These are phyloP conservation scores for Abrostola tripartita DNA, from an alignment of 2,888 invertebrate genomes.

Conservation along the genomic window DNA sequence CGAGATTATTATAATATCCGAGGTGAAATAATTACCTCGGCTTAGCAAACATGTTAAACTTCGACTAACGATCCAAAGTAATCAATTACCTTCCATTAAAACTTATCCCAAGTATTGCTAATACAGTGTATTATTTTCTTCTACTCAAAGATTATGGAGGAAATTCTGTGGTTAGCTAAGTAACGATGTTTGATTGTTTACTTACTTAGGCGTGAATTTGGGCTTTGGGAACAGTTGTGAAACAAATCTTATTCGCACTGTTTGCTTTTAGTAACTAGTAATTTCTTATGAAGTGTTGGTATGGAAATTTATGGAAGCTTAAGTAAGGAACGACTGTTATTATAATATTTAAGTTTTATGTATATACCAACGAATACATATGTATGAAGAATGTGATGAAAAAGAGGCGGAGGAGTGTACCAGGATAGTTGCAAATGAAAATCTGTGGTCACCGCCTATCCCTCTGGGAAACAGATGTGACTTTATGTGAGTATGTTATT, in stretches of 20 bases:
- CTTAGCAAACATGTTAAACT: slow-evolving; percentile 4
- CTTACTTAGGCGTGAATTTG: neutral
- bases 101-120: slow-evolving; percentile 9
- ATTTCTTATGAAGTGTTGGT: neutral
- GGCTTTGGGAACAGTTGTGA: neutral
- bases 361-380: no score
- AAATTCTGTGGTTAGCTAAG: neutral
- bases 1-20: slow-evolving; percentile 3
- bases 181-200: neutral
- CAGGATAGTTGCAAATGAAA: no score
- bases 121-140: neutral
- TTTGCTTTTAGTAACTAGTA: neutral
- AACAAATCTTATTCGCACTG: neutral
- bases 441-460: no score
- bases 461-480: no score
- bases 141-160: neutral
- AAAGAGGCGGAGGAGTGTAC: no score
- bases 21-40: slow-evolving; percentile 3
- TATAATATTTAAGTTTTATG: no score
- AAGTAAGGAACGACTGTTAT: no score
- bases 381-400: no score
- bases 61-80: slow-evolving; percentile 13
- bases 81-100: slow-evolving; percentile 25
- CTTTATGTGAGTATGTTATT: no score
- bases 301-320: no score